Base-by-base conservation (phyloP, 2,888 invertebrate genomes). In the Adela reaumurella region DNA sequence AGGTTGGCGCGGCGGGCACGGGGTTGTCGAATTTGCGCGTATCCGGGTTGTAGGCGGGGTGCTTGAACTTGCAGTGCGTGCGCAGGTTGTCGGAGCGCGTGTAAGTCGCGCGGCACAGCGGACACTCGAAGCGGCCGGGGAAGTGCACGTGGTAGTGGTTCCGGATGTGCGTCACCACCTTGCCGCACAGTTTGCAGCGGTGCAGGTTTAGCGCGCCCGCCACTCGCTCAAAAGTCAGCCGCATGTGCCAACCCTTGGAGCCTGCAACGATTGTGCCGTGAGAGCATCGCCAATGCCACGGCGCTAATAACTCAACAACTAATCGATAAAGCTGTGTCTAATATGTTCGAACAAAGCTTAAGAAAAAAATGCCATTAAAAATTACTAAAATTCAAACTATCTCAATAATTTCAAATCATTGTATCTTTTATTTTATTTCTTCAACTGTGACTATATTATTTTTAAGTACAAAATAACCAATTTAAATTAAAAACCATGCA, bases 231-330 rank as follows among this genome's bases (percentile, higher is more conserved):
- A 92, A 92, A 81, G 92, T 92, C 82, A 92, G 88, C 84, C 92
- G 90, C 92, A 92, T 92, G 85, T 92, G 92, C 90, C 92, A 92
- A 86, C 91, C 90, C 88, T 91, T 91, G 79, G 92, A 91, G 88
- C 92, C 92, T 92, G 89, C 85, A 88, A 88, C 81, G 82, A 83
- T 80, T 81, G 74, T 76, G 72, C 77, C 73, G 73, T 45, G 18
- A 45, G 45, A 14, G 19, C 46, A 42, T 46, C 28, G 8, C 43
- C 19, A 17, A 47, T 45, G 44, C 49, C 49, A 28, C 49, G 24
- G 24, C 35, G 35, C 35, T 14, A 14, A 8, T 14, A 14, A 35
- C 11, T 35, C 35, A 14, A 35, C 35, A 8, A 35, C 35, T 35
- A 35, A 35, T 14, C 35, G 35, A 35, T 14, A 35, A 14, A 14